phyloP scores from a whole-genome alignment of 2,888 invertebrate species.

The Sphaeridia pumilis region DNA sequence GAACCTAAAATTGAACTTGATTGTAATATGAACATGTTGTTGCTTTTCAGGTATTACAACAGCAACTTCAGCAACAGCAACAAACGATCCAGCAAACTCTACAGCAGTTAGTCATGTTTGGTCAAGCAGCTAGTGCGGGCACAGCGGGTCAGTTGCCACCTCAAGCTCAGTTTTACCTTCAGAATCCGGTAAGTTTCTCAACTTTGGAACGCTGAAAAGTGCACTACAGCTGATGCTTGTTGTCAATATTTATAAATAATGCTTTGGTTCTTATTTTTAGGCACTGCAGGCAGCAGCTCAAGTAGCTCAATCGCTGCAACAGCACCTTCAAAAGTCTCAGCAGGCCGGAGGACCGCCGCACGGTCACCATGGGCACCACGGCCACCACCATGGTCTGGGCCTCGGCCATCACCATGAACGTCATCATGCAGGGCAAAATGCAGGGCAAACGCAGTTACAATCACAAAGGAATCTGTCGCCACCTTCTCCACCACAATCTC shows the following conservation, averaged over 20 bases:
- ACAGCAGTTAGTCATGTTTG: constrained; percentile 55
- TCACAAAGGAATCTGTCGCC: constrained; percentile 35
- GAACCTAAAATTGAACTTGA: too few relatives aligned
- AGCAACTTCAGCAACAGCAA: constrained; percentile 51
- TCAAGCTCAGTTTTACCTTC: constrained; percentile 60
- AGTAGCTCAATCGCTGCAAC: constrained; percentile 71
- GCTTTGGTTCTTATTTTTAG: too few relatives aligned
- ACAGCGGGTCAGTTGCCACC: constrained; percentile 46
- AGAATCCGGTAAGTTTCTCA: constrained; percentile 52
- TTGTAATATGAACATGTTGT: too few relatives aligned
- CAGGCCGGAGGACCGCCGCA: constrained; percentile 34
- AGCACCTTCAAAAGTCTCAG: constrained; percentile 53
- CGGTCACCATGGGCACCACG: constrained; percentile 26
- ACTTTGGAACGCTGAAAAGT: not conserved
- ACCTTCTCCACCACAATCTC: constrained; percentile 40
- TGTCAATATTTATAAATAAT: constrained; percentile 12
- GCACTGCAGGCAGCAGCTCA: constrained; percentile 74
- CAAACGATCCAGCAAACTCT: constrained; percentile 52
- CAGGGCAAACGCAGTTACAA: constrained; percentile 35
- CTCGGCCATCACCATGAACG: constrained; percentile 25
- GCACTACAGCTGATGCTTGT: not conserved
- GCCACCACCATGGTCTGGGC: constrained; percentile 22
- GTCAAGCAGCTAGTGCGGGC: constrained; percentile 41
- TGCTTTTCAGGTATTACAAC: constrained; percentile 45
- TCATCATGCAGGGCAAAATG: constrained; percentile 32